A percentile compares a stretch with the other conserved stretches of the same genome.
These are phyloP conservation scores for human (Homo sapiens) DNA, from an alignment of 2,113 vertebrate genomes.

Conservation along the genomic window GRCh38 chr16:15505001-15505500, in stretches of 20 bases:
- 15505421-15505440: background rate
- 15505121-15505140: background rate
- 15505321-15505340: background rate
- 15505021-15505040: background rate
- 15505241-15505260: background rate
- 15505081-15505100: background rate
- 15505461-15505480: background rate
- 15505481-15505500: background rate
- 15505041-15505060: background rate
- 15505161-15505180: background rate
- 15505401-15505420: background rate
- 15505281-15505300: background rate
- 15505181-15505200: background rate
- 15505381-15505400: background rate
- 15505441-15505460: background rate
- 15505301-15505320: background rate
- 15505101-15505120: background rate
- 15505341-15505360: background rate
- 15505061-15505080: background rate
- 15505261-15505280: background rate
- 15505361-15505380: background rate
- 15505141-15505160: fast-evolving
- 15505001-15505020: background rate
- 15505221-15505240: background rate
- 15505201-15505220: background rate